Evolutionary conservation across 1,140 invertebrate species (phyloP).

Genomic region (Oryctes rhinoceros): DNA sequence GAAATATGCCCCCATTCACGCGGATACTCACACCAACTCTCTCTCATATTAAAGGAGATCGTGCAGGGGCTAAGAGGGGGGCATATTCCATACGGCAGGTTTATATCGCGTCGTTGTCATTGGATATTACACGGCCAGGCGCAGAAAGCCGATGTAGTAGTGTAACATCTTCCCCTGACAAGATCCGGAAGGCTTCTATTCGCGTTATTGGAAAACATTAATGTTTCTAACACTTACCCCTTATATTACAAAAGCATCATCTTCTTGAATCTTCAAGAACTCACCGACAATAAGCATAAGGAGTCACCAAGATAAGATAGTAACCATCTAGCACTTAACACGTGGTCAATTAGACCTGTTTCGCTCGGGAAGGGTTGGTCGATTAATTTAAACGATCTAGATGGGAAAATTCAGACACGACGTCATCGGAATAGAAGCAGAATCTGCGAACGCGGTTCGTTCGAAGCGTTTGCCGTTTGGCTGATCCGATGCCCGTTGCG

Average conservation of each 20-base stretch:
- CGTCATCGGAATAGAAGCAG: not conserved
- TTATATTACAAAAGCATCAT: not conserved
- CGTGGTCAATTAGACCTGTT: not conserved
- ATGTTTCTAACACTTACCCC: not conserved
- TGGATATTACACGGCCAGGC: slow-evolving; percentile 19
- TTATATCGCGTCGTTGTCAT: slow-evolving; percentile 20
- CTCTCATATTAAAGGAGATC: slow-evolving; percentile 1
- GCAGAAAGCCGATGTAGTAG: not conserved
- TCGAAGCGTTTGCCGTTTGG: not conserved
- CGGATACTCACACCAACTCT: slow-evolving; percentile 38
- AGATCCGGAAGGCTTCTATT: not conserved
- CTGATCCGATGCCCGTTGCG: not conserved
- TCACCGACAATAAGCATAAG: too few relatives aligned
- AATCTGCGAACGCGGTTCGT: not conserved
- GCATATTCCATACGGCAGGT: slow-evolving; percentile 27
- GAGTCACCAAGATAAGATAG: too few relatives aligned
- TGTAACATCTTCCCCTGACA: not conserved
- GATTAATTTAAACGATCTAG: not conserved
- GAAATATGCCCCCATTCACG: slow-evolving; percentile 44
- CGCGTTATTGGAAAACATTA: not conserved
- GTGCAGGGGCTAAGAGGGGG: not conserved
- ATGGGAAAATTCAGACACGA: not conserved
- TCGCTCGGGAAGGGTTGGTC: not conserved
- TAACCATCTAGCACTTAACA: too few relatives aligned
- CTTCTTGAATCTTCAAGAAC: not conserved